Conservation (phyloP, 2,888 invertebrate genomes). For the Meiosimyza decipiens region DNA sequence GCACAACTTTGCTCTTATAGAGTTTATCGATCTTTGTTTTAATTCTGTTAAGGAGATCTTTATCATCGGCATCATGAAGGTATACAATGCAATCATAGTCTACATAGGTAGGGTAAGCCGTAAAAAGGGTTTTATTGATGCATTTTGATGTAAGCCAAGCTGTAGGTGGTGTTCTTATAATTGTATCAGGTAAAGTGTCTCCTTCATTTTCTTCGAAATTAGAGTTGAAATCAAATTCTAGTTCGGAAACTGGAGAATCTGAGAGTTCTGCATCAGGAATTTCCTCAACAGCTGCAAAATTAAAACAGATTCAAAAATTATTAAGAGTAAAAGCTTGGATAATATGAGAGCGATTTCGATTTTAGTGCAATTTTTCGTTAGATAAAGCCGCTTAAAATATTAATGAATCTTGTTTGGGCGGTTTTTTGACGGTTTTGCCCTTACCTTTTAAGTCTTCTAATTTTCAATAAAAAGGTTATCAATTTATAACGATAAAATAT, state of each 20-base stretch:
- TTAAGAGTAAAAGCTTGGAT: no score
- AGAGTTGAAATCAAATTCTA: conserved; percentile 16
- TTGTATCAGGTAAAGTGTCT: conserved; percentile 49
- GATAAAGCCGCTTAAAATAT: no score
- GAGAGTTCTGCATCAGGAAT: no score
- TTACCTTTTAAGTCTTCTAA: no score
- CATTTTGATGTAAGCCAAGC: conserved; percentile 74
- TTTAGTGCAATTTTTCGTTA: no score
- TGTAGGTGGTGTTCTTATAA: conserved; percentile 39
- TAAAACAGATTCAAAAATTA: no score
- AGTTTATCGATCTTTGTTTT: conserved; percentile 66
- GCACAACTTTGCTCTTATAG: conserved; percentile 29
- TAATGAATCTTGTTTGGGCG: no score
- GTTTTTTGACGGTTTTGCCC: no score
- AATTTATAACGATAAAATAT: no score
- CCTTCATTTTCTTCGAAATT: conserved; percentile 52
- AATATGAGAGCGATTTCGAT: no score
- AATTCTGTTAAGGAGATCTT: conserved; percentile 68
- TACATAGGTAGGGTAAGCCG: conserved; percentile 74
- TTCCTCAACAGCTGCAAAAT: no score
- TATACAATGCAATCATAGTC: conserved; percentile 70
- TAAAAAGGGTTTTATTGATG: conserved; percentile 69
- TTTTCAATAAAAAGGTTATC: no score
- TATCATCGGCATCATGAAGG: conserved; percentile 57
- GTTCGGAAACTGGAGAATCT: background rate